Percentiles rank a stretch among this genome's conserved stretches.
These are phyloP conservation scores for Rhinogobio ventralis DNA, from an alignment of 2,797 vertebrate species.

Conservation along the genomic window DNA sequence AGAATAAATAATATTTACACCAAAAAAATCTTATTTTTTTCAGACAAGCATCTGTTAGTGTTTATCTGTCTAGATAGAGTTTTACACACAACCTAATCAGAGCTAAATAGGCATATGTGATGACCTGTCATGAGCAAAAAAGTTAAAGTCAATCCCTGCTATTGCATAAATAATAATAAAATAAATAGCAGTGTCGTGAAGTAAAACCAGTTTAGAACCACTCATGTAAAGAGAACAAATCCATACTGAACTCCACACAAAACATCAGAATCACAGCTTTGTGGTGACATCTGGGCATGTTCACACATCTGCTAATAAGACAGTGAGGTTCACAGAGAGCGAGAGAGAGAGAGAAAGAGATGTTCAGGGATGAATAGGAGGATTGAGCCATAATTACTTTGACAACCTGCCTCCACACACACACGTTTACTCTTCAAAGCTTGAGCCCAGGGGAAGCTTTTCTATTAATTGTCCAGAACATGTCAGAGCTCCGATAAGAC, in stretches of 20 bases:
- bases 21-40: no score
- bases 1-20: no score
- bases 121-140: no score
- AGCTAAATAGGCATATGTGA: no score
- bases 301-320: slow-evolving; percentile 34
- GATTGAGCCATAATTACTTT: slow-evolving; percentile 25
- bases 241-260: background rate
- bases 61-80: no score
- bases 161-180: background rate
- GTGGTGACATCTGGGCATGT: background rate
- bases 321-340: background rate
- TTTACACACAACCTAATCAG: no score
- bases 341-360: background rate
- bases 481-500: slow-evolving; percentile 91
- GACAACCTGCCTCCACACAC: background rate
- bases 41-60: no score
- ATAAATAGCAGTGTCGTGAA: background rate
- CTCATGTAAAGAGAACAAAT: background rate
- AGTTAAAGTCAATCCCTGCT: no score
- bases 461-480: slow-evolving; percentile 88
- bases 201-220: background rate
- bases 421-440: slow-evolving; percentile 23
- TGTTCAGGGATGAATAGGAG: slow-evolving; percentile 1
- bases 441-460: slow-evolving; percentile 66
- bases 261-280: slow-evolving; percentile 15